Evolutionary conservation across 2,888 invertebrate species (phyloP), one percentile per base, ranked within the genome.

Genomic region (Ephialtes manifestator): DNA sequence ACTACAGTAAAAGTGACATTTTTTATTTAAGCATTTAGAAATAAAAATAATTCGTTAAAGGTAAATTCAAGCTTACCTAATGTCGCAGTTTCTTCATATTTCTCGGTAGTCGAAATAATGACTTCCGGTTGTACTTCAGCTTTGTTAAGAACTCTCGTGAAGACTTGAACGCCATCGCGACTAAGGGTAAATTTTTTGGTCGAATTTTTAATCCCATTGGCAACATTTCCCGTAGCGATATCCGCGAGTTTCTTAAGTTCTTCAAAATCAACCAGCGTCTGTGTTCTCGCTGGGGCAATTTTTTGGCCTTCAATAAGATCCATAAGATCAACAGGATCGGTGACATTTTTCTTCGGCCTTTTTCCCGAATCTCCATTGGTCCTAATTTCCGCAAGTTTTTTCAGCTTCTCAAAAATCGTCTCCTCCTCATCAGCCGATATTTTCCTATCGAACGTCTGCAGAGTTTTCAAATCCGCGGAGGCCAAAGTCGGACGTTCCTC

Each of bases 121-220:
- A 91, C 89, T 4, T 91, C 87, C 18, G 75, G 84, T 0, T 88
- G 85, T 8, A 90, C 88, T 2, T 92, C 91, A 71, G 94, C 93
- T 93, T 96, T 96, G 86, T 96, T 96, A 78, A 95, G 95, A 0
- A 96, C 95, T 94, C 96, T 96, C 0, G 96, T 96, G 78, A 96
- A 92, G 86, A 97, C 95, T 91, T 96, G 95, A 81, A 97, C 95
- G 1, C 96, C 96, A 60, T 96, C 96, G 82, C 96, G 95, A 91
- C 96, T 96, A 24, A 96, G 92, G 0, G 95, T 95, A 88, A 96
- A 96, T 89, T 95, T 96, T 0, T 88, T 58, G 3, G 90, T 89
- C 0, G 83, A 75, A 51, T 92, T 92, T 76, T 87, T 90, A 3
- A 70, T 24, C 15, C 81, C 39, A 0, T 90, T 88, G 35, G 89